phyloP scores from a whole-genome alignment of 2,888 invertebrate genomes.

The Escarpia spicata region DNA sequence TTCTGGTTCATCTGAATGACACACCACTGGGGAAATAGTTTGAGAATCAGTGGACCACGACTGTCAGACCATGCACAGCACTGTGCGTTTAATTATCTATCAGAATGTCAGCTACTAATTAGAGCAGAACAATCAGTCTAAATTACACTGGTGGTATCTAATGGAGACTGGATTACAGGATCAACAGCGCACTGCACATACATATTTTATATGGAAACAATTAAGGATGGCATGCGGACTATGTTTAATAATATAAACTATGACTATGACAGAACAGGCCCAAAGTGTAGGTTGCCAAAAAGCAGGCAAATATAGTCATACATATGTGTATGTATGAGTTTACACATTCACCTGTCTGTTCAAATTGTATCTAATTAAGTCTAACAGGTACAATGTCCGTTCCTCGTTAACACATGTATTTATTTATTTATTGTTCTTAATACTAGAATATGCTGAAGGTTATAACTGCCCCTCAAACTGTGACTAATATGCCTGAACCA shows the following conservation, averaged over 20 bases:
- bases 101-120: slow-evolving; percentile 1
- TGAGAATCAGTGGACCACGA: neutral
- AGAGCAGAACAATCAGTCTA: neutral
- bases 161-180: neutral
- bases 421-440: too few species aligned
- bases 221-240: neutral
- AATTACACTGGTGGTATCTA: neutral
- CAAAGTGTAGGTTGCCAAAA: neutral
- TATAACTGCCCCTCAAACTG: too few species aligned
- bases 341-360: neutral
- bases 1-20: neutral
- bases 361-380: neutral
- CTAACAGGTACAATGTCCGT: too few species aligned
- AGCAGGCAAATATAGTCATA: neutral
- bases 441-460: too few species aligned
- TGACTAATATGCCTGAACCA: too few species aligned
- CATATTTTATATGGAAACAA: neutral
- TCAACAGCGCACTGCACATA: neutral
- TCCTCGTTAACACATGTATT: too few species aligned
- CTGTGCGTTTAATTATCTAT: neutral
- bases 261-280: neutral
- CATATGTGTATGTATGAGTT: neutral
- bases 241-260: neutral
- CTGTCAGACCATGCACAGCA: neutral
- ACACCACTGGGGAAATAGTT: neutral